phyloP scores from a whole-genome alignment of 2,888 invertebrate species.

The Spilosoma lubricipeda region DNA sequence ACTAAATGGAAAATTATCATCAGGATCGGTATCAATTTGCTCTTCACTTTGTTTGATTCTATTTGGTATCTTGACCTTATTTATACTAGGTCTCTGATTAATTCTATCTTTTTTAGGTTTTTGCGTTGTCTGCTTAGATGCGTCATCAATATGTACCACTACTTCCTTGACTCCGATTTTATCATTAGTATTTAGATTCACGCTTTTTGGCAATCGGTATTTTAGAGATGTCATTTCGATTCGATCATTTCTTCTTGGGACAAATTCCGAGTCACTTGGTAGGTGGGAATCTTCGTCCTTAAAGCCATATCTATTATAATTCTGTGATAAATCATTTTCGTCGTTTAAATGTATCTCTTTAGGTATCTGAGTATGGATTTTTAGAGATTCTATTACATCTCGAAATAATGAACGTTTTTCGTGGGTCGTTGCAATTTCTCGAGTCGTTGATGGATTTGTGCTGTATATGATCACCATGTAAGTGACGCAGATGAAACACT shows the following conservation, averaged over 20 bases:
- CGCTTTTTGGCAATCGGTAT: conserved; percentile 74
- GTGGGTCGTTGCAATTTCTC: conserved; percentile 56
- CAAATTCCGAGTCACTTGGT: conserved; percentile 71
- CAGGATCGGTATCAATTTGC: conserved; percentile 42
- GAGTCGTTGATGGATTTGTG: conserved; percentile 66
- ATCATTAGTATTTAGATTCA: conserved; percentile 34
- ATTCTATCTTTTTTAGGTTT: conserved; percentile 63
- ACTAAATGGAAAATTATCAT: conserved; percentile 60
- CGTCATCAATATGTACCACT: conserved; percentile 66
- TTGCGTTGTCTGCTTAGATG: conserved; percentile 49
- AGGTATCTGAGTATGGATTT: conserved; percentile 71
- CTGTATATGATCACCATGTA: conserved; percentile 76
- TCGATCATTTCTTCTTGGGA: conserved; percentile 79
- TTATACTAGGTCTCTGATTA: conserved; percentile 45
- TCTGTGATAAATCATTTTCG: conserved; percentile 73
- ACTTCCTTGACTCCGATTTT: conserved; percentile 64
- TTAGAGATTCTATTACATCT: conserved; percentile 78
- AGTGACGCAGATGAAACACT: conserved; percentile 79
- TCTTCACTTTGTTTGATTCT: conserved; percentile 52
- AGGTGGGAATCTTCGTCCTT: conserved; percentile 67
- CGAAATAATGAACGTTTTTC: conserved; percentile 75
- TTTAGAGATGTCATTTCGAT: conserved; percentile 78
- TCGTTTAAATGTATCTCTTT: conserved; percentile 71
- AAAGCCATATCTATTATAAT: conserved; percentile 66
- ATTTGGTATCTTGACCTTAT: conserved; percentile 57